Conservation (phyloP, 2,113 vertebrate genomes). For the Atlantisia rogersi region DNA sequence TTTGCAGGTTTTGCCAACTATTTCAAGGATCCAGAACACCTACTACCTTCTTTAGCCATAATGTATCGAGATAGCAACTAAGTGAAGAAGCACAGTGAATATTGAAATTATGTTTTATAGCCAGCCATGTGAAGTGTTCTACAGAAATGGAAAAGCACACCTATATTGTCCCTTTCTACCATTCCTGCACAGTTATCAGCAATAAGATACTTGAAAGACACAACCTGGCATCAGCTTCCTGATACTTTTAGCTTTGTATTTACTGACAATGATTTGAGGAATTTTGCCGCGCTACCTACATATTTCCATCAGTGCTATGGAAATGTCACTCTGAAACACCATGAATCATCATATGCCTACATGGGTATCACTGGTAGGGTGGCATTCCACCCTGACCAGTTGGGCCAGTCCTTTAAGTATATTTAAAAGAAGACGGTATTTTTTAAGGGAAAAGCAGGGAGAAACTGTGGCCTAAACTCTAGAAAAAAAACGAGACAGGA, state of each 20-base stretch:
- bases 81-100: background rate
- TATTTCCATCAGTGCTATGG: background rate
- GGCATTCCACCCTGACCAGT: background rate
- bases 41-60: background rate
- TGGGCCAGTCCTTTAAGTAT: background rate
- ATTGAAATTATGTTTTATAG: background rate
- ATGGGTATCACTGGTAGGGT: background rate
- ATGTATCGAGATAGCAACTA: background rate
- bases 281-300: background rate
- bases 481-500: background rate
- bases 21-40: background rate
- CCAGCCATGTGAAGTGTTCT: background rate
- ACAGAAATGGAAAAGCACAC: background rate
- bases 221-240: background rate
- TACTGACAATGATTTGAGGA: background rate
- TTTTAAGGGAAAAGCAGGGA: background rate
- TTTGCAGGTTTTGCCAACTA: background rate
- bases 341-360: background rate
- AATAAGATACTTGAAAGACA: background rate
- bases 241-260: background rate
- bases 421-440: fast-evolving
- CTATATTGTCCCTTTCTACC: background rate
- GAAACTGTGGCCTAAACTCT: background rate
- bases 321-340: background rate
- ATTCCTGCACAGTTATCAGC: background rate